Percentiles rank a stretch among this genome's conserved stretches.
These are phyloP conservation scores for Ptilodon capucinus DNA, from an alignment of 2,888 invertebrate species.

Conservation along the genomic window DNA sequence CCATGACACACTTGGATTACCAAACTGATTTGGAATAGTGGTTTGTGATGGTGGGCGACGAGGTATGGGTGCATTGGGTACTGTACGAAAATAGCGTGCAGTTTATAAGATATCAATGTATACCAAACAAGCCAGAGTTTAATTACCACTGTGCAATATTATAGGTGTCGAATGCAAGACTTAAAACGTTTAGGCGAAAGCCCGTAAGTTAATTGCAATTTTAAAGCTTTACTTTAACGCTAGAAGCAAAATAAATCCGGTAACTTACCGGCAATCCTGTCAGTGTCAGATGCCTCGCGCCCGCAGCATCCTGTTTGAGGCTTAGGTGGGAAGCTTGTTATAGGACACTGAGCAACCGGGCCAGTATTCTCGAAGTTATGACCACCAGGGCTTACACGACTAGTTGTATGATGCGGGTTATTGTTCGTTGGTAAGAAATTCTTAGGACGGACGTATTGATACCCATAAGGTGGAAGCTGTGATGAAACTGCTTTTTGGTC, in stretches of 20 bases:
- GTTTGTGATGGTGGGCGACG: constrained; percentile 9
- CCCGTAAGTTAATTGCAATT: neutral
- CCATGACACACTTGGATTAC: neutral
- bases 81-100: neutral
- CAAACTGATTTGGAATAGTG: constrained; percentile 2
- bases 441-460: neutral
- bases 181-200: too few relatives aligned
- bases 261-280: constrained; percentile 59
- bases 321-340: constrained; percentile 56
- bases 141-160: neutral
- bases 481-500: constrained; percentile 12
- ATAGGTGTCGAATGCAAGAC: neutral
- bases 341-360: constrained; percentile 44
- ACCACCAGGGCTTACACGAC: constrained; percentile 12
- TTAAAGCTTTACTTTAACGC: constrained; percentile 4
- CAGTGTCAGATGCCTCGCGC: constrained; percentile 53
- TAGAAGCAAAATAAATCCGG: constrained; percentile 19
- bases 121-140: too few relatives aligned
- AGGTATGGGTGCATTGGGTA: neutral
- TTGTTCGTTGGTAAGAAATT: constrained; percentile 15
- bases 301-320: constrained; percentile 67
- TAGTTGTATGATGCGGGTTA: constrained; percentile 21
- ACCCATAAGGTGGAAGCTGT: neutral
- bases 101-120: too few relatives aligned
- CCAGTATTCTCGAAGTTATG: constrained; percentile 9